phyloP scores from a whole-genome alignment of 2,888 invertebrate species.

The Orthosia gracilis region DNA sequence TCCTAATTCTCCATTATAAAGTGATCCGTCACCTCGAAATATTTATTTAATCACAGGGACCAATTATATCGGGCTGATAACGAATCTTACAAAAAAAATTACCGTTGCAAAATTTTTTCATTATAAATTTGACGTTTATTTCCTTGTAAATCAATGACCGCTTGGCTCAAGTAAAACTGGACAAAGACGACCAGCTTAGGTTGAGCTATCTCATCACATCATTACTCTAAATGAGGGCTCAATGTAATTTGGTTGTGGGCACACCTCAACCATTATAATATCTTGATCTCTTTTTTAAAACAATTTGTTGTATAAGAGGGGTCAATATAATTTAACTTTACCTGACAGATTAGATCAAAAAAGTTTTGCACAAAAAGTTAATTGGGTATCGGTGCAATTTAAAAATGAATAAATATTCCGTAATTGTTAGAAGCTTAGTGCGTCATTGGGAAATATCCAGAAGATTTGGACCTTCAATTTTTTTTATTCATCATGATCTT shows the following conservation, averaged over 20 bases:
- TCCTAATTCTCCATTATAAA: background rate
- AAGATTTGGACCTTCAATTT: background rate
- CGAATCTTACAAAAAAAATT: background rate
- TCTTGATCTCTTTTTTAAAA: background rate
- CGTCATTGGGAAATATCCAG: constrained; percentile 8
- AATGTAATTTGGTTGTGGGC: background rate
- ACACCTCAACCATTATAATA: background rate
- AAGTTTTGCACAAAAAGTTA: constrained; percentile 3
- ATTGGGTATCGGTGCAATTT: background rate
- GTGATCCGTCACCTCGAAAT: background rate
- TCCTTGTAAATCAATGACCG: background rate
- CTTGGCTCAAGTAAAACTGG: background rate
- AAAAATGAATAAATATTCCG: constrained; percentile 21
- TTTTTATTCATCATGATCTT: background rate
- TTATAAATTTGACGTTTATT: constrained; percentile 1
- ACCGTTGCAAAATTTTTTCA: constrained; percentile 5
- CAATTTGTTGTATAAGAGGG: background rate
- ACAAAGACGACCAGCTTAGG: background rate
- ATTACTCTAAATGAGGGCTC: background rate
- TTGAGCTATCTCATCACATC: background rate
- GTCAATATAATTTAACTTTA: background rate
- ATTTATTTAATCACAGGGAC: background rate
- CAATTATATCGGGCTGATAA: background rate
- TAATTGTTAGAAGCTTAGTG: background rate
- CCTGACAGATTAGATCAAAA: background rate